A percentile compares a stretch with the other conserved stretches of the same genome.
These are phyloP conservation scores for Arnoldichthys spilopterus DNA, from an alignment of 2,797 vertebrate species.

Conservation along the genomic window DNA sequence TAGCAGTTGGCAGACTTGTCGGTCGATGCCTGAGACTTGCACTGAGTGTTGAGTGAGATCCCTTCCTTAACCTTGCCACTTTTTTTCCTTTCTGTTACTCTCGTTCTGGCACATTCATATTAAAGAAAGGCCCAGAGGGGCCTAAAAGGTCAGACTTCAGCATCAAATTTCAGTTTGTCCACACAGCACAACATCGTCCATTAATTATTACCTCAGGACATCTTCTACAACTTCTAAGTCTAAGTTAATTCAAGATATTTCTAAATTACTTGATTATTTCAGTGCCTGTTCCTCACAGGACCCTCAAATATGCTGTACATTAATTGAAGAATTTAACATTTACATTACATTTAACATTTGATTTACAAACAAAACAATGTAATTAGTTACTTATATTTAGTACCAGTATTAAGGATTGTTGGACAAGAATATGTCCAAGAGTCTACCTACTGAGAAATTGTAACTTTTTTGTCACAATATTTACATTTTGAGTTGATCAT, in stretches of 20 bases:
- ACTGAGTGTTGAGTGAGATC: constrained; percentile 36
- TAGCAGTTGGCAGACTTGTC: constrained; percentile 23
- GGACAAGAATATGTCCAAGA: too few relatives aligned
- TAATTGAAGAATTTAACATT: background rate
- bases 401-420: too few relatives aligned
- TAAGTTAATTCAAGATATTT: background rate
- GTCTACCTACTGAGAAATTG: too few relatives aligned
- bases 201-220: constrained; percentile 20
- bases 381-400: too few relatives aligned
- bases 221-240: background rate
- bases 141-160: background rate
- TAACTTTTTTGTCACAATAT: background rate
- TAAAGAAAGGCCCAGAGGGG: background rate
- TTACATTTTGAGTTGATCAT: background rate
- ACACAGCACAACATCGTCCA: background rate
- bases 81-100: background rate
- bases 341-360: background rate
- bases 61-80: constrained; percentile 12
- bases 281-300: background rate
- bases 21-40: constrained; percentile 34
- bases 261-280: background rate
- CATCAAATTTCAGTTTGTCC: background rate
- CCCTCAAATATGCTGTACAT: background rate
- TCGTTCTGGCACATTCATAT: constrained; percentile 10
- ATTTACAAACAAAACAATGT: background rate